Evolutionary conservation across 1,140 invertebrate genomes (phyloP).

Genomic region (Drosophila yakuba): DNA sequence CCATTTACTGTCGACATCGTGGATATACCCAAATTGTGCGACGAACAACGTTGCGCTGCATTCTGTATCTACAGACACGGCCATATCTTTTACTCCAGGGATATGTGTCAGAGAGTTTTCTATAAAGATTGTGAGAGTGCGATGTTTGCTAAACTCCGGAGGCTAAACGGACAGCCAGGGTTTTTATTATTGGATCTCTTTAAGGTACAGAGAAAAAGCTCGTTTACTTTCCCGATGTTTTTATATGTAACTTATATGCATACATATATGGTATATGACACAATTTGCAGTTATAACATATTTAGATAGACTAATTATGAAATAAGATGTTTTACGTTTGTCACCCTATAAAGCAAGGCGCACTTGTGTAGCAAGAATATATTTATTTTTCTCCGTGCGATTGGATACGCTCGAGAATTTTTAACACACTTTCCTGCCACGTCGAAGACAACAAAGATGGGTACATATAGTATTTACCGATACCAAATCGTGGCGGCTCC

Average conservation of each 20-base stretch:
- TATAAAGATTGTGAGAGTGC: conserved; percentile 17
- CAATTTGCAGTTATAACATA: neutral
- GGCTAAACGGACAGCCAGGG: conserved; percentile 17
- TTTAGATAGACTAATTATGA: neutral
- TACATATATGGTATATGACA: neutral
- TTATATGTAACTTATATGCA: neutral
- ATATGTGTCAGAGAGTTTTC: conserved; percentile 9
- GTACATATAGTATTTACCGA: conserved; percentile 16
- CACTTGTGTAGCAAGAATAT: neutral
- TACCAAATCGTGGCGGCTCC: conserved; percentile 22
- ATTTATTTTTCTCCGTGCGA: conserved; percentile 5
- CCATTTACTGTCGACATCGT: conserved; percentile 64
- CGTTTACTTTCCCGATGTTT: neutral
- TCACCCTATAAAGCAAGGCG: too few species aligned
- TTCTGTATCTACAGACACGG: conserved; percentile 6
- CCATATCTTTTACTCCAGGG: conserved; percentile 20
- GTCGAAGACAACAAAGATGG: conserved; percentile 18
- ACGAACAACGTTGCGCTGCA: conserved; percentile 27
- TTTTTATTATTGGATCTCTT: conserved; percentile 34
- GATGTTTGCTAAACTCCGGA: conserved; percentile 38
- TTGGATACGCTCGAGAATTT: conserved; percentile 75
- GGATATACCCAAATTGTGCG: conserved; percentile 68
- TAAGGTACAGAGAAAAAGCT: conserved; percentile 16
- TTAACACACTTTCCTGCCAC: conserved; percentile 70
- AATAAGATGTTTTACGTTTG: neutral